Evolutionary conservation across 2,888 invertebrate genomes (phyloP), one percentile per base, ranked within the genome.

Genomic region (Meliscaeva auricollis): DNA sequence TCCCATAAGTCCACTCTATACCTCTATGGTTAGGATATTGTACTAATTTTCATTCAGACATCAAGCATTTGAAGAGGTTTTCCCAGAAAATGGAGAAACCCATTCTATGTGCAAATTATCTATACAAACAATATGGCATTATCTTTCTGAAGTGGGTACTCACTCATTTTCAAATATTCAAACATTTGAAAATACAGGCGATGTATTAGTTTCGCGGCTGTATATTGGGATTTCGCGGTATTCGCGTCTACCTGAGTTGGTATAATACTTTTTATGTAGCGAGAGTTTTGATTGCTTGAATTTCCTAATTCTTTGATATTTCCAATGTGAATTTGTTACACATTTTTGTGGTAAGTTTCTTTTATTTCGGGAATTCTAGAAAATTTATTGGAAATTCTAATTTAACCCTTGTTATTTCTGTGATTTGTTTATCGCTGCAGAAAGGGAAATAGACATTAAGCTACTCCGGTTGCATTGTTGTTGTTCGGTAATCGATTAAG

Each of bases 41-140:
- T 38, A 38, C 9, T 9, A 11, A n/a, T n/a, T 41, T 76, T 77
- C 77, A 82, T 82, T 82, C 66, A 82, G 4, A 41, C 22, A 26
- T 35, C 20, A 13, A 30, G 60, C 17, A 50, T 44, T 41, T 68
- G 17, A 64, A 77, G 73, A 73, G 77, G 77, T 60, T 60, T 68
- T 50, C 77, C 69, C 50, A 54, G 41, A 60, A 41, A 52, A 48
- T 60, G 66, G 78, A 82, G 73, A 73, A 82, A 78, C 73, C 82
- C 82, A 69, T 62, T 46, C 58, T 56, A 20, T 56, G 26, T 38
- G 8, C 77, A 77, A 82, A 77, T 82, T 82, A 78, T 73, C 32
- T 68, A 56, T 26, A n/a, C 68, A 82, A 78, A 82, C 56, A 78
- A 44, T 41, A 48, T 32, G 22, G 66, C 68, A 66, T 78, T 78